Evolutionary conservation across 2,113 vertebrate genomes (phyloP).

Genomic region (Epinephelus fuscoguttatus): DNA sequence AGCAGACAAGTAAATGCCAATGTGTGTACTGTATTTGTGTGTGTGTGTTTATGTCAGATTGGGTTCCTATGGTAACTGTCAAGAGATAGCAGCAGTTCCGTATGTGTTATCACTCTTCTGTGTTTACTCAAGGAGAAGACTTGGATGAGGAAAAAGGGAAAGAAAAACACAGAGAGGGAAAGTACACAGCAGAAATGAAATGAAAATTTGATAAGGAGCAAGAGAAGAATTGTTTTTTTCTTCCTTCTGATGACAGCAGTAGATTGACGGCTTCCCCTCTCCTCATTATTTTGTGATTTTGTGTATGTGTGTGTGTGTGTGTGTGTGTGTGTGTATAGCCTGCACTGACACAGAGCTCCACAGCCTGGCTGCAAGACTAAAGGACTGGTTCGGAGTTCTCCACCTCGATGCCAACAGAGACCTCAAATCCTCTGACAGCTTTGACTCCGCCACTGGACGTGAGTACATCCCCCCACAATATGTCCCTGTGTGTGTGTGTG

Average conservation of each 20-base stretch:
- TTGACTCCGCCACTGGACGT: constrained; percentile 89
- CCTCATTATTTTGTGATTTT: constrained; percentile 55
- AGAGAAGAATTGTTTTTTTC: constrained; percentile 16
- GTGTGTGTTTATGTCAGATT: constrained; percentile 22
- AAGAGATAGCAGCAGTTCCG: constrained; percentile 27
- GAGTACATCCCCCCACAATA: constrained; percentile 73
- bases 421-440: constrained; percentile 89
- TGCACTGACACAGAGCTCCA: constrained; percentile 93
- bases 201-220: constrained; percentile 47
- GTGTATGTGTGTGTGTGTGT: constrained; percentile 58
- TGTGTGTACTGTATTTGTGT: background rate
- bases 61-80: constrained; percentile 66
- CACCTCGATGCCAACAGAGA: constrained; percentile 94
- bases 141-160: constrained; percentile 15
- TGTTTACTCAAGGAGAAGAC: constrained; percentile 47
- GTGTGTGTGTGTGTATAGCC: constrained; percentile 81
- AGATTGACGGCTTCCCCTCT: constrained; percentile 39
- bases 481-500: constrained; percentile 5
- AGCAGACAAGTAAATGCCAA: constrained; percentile 13
- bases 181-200: constrained; percentile 48
- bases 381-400: constrained; percentile 96
- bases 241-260: constrained; percentile 32
- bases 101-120: constrained; percentile 34
- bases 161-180: constrained; percentile 22
- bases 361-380: constrained; percentile 92